Percentiles rank a stretch among this genome's conserved stretches.
These are phyloP conservation scores for Pempheris klunzingeri DNA, from an alignment of 2,797 vertebrate species.

Conservation along the genomic window DNA sequence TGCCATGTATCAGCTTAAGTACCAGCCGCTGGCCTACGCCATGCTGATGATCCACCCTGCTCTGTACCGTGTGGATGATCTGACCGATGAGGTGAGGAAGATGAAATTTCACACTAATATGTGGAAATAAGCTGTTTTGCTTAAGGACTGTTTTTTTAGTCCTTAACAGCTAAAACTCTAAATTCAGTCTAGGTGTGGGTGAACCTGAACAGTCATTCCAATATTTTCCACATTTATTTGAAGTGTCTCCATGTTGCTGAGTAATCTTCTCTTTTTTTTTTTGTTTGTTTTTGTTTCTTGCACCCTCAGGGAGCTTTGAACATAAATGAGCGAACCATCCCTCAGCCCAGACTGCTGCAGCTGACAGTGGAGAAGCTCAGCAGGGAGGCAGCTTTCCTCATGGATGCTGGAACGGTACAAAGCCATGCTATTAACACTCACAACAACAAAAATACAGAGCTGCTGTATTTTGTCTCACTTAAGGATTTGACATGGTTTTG, in stretches of 20 bases:
- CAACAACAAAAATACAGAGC: not conserved
- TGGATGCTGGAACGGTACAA: slow-evolving; percentile 94
- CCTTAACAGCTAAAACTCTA: not conserved
- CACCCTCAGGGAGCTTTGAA: slow-evolving; percentile 90
- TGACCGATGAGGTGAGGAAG: slow-evolving; percentile 92
- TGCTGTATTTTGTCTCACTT: not conserved
- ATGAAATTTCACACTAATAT: not conserved
- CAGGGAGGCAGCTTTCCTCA: slow-evolving; percentile 93
- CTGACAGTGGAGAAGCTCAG: slow-evolving; percentile 95
- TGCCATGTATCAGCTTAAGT: slow-evolving; percentile 96
- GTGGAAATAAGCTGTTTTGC: not conserved
- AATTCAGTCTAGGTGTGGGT: not conserved
- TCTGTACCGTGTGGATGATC: slow-evolving; percentile 92
- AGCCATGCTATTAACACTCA: not conserved
- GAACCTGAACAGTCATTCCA: not conserved
- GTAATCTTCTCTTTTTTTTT: not conserved
- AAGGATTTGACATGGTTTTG: too few species aligned
- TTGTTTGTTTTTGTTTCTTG: slow-evolving; percentile 3
- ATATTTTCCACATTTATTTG: not conserved
- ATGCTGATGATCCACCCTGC: slow-evolving; percentile 95
- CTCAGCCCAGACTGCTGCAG: slow-evolving; percentile 93
- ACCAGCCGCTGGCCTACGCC: slow-evolving; percentile 92
- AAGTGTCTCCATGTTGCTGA: not conserved
- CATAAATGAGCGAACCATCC: slow-evolving; percentile 91
- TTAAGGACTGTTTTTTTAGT: not conserved